Base-by-base conservation (phyloP, 1,140 invertebrate species). In the Zelostemma sp. region DNA sequence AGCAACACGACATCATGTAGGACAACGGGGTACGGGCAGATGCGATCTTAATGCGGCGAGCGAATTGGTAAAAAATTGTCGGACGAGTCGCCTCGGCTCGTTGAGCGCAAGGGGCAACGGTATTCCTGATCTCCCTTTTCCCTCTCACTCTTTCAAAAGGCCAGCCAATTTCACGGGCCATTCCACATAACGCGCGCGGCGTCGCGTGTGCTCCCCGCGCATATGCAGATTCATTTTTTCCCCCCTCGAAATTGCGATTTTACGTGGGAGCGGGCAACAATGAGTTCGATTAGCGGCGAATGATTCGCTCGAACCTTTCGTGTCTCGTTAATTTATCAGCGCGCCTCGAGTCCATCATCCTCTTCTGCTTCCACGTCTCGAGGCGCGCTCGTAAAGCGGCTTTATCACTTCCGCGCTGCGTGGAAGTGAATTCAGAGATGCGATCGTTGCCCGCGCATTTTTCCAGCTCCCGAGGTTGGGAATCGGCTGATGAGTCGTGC, bases 101-200 rank as follows among this genome's bases (percentile, higher is more conserved):
- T 51, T 35, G 49, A 17, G 25, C 12, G 25, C 18, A 33, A 38
- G 17, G 35, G 25, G 35, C 9, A n/a, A 38, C 35, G 9, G 35
- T 3, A 38, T 38, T 11, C 11, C 9, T n/a, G 54, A 25, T 50
- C 35, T 18, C 17, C 4, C 17, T 17, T 11, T 18, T 16, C 11
- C 49, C 54, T 48, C 25, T 40, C 45, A 38, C 41, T 41, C 43
- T 43, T 69, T 55, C 51, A 66, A 70, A 45, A 60, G 66, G 66
- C 63, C 62, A 49, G 55, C 58, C 72, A 71, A 76, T 76, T 76
- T 76, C 74, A 76, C 64, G 72, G 68, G 48, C 70, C 61, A 76
- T 76, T 72, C 58, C 56, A 59, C 59, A 49, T 64, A 59, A 63
- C 60, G 60, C 62, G 70, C 60, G 56, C 53, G 33, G 33, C 33